Evolutionary conservation across 2,797 vertebrate species (phyloP).

Genomic region (Triplophysa yarkandensis): DNA sequence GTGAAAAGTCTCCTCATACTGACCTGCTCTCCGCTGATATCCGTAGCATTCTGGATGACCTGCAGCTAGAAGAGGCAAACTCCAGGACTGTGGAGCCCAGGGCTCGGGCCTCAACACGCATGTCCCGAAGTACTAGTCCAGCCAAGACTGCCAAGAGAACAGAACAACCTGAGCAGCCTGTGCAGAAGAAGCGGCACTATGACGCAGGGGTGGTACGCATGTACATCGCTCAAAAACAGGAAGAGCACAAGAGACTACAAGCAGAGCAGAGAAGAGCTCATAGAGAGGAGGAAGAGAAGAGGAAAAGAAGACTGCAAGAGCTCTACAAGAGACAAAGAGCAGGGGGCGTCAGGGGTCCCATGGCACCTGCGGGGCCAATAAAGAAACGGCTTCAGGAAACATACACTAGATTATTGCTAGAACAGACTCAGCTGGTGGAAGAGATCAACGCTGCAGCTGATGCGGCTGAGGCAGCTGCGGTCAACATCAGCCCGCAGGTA

Average conservation of each 20-base stretch:
- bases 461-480: no score
- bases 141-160: conserved; percentile 74
- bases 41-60: conserved; percentile 89
- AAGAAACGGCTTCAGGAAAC: conserved; percentile 84
- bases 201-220: conserved; percentile 88
- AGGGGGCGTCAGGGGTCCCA: conserved; percentile 67
- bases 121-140: conserved; percentile 83
- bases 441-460: conserved; percentile 55
- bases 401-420: conserved; percentile 85
- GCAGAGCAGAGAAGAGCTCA: conserved; percentile 86
- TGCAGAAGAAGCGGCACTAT: conserved; percentile 88
- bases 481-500: conserved; percentile 60
- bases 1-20: conserved; percentile 65
- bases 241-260: conserved; percentile 87
- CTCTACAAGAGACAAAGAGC: conserved; percentile 92
- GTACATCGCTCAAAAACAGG: conserved; percentile 90
- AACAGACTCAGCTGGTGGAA: conserved; percentile 74
- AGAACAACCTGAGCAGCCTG: conserved; percentile 64
- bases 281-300: conserved; percentile 87
- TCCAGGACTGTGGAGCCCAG: conserved; percentile 66
- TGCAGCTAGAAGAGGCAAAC: conserved; percentile 79
- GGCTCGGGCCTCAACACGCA: conserved; percentile 61
- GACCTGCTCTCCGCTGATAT: conserved; percentile 87
- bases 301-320: conserved; percentile 89
- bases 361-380: conserved; percentile 69